Conservation (phyloP, 1,140 invertebrate genomes). For the Eurosta solidaginis region DNA sequence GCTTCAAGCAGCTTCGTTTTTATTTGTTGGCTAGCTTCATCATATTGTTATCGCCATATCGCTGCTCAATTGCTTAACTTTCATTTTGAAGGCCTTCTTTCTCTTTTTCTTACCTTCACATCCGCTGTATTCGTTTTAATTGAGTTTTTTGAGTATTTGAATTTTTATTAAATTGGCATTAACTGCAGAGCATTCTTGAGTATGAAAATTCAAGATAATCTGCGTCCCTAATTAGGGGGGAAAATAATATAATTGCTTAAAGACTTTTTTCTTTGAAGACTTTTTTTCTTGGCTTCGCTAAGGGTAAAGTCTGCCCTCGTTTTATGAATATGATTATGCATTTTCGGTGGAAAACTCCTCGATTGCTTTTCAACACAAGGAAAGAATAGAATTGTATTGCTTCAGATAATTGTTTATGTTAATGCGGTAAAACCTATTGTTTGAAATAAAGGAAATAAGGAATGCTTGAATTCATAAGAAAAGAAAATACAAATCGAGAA, state of each 20-base stretch:
- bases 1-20: conserved; percentile 4
- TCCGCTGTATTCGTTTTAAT: conserved; percentile 6
- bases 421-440: neutral
- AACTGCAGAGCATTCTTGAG: neutral
- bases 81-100: neutral
- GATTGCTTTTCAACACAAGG: neutral
- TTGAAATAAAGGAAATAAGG: too few species aligned
- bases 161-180: conserved; percentile 25
- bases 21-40: neutral
- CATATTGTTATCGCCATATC: neutral
- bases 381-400: neutral
- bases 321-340: neutral
- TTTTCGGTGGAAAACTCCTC: neutral
- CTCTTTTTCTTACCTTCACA: neutral
- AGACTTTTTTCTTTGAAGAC: neutral
- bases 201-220: conserved; percentile 15
- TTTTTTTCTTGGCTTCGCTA: neutral
- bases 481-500: too few species aligned
- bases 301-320: neutral
- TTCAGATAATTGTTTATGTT: neutral
- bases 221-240: conserved; percentile 10
- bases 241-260: neutral
- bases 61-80: neutral
- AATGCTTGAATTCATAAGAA: too few species aligned
- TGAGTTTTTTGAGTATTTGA: conserved; percentile 24